Evolutionary conservation across 2,113 vertebrate genomes (phyloP).

Genomic region (Menura novaehollandiae): DNA sequence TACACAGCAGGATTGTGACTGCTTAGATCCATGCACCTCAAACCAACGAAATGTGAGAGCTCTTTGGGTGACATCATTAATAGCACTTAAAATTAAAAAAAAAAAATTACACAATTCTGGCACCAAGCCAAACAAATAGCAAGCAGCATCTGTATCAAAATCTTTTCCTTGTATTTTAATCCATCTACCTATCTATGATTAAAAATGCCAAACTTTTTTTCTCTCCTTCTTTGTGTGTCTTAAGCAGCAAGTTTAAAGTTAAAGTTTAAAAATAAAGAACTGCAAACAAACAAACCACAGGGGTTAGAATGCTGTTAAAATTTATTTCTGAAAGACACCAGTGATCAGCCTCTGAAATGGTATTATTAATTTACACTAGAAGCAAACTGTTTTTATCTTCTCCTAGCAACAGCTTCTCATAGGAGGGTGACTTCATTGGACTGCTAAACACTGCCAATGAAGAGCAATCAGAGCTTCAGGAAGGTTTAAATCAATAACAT

Average conservation of each 20-base stretch:
- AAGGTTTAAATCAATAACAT: conserved; percentile 16
- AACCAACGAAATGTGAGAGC: background rate
- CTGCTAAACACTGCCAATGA: background rate
- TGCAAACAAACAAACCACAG: background rate
- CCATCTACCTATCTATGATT: background rate
- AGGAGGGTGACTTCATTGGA: background rate
- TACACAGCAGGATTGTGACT: background rate
- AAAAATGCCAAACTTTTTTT: background rate
- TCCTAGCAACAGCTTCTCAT: background rate
- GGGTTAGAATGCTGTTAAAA: background rate
- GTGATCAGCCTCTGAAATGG: background rate
- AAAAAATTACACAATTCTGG: background rate
- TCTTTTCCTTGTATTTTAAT: background rate
- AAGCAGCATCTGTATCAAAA: background rate
- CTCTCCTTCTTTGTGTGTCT: background rate
- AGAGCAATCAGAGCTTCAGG: background rate
- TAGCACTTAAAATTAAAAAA: background rate
- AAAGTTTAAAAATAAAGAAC: background rate
- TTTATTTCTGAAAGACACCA: background rate
- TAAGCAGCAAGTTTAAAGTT: background rate
- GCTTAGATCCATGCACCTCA: background rate
- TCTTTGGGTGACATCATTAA: background rate
- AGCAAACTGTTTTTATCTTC: background rate
- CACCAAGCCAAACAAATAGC: background rate
- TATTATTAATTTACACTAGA: background rate